Evolutionary conservation across 2,797 vertebrate genomes (phyloP).

Genomic region (Loriculus beryllinus): DNA sequence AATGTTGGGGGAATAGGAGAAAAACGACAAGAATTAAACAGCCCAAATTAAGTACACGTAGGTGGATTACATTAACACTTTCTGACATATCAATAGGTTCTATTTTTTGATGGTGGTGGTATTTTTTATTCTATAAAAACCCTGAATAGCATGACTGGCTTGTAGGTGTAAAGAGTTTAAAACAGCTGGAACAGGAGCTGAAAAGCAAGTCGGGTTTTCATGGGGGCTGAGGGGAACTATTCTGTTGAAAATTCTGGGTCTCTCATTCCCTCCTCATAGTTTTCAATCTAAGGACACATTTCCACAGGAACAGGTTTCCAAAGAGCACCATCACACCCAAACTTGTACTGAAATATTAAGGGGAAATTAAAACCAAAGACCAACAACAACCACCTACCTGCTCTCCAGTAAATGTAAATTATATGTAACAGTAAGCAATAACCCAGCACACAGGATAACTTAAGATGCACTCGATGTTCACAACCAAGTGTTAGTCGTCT

Average conservation of each 20-base stretch:
- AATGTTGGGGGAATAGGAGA: not conserved
- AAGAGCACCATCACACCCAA: not conserved
- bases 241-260: not conserved
- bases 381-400: not conserved
- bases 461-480: rapidly evolving
- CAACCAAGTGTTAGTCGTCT: not conserved
- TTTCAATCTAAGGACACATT: not conserved
- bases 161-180: not conserved
- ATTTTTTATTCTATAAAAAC: not conserved
- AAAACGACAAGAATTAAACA: not conserved
- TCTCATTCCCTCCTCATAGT: not conserved
- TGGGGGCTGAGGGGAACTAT: not conserved
- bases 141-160: not conserved
- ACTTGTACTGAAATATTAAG: not conserved
- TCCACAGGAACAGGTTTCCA: not conserved
- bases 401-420: not conserved
- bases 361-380: rapidly evolving
- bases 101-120: not conserved
- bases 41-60: not conserved
- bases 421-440: not conserved
- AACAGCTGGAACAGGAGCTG: not conserved
- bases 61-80: constrained; percentile 44
- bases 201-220: not conserved
- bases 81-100: constrained; percentile 12
- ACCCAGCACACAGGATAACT: not conserved